Percentiles rank a stretch among this genome's conserved stretches.
Evolutionary conservation across 2,113 vertebrate species (phyloP).

Genomic region (Theropithecus gelada): DNA sequence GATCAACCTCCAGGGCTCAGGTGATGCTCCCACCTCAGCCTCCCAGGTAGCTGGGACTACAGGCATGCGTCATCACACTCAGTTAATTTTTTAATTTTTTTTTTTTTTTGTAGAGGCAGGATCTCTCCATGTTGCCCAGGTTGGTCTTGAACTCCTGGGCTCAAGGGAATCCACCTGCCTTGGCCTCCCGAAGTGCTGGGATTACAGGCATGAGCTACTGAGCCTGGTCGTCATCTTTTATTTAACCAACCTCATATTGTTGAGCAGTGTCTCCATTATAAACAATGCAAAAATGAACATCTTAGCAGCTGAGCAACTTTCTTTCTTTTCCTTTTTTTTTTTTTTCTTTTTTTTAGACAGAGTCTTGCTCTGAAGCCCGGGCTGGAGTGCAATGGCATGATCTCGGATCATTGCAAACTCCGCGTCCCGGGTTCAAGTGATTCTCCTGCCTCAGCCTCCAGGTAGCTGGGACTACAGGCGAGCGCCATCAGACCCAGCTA

Average conservation of each 20-base stretch:
- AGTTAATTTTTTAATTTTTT: background rate
- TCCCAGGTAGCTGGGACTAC: background rate
- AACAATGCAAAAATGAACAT: background rate
- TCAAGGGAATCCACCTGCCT: background rate
- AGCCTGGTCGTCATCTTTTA: background rate
- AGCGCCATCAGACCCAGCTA: rapidly evolving
- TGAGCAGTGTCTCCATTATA: background rate
- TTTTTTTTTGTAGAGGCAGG: background rate
- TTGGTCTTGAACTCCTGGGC: background rate
- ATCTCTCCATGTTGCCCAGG: background rate
- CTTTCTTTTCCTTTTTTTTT: background rate
- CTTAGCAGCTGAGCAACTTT: background rate
- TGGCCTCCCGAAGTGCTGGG: too few species aligned
- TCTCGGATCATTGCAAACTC: too few species aligned
- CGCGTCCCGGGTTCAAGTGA: too few species aligned
- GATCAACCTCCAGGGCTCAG: background rate
- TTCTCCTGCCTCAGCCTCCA: too few species aligned
- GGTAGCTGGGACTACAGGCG: too few species aligned
- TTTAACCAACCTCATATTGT: too few species aligned
- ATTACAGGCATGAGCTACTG: too few species aligned
- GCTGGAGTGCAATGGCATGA: too few species aligned
- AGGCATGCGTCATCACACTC: background rate
- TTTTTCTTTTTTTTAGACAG: too few species aligned
- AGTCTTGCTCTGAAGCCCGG: too few species aligned
- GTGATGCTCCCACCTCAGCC: background rate